Evolutionary conservation across 1,140 invertebrate species (phyloP), one percentile per base, ranked within the genome.

Genomic region (Zaprionus tsacasi): DNA sequence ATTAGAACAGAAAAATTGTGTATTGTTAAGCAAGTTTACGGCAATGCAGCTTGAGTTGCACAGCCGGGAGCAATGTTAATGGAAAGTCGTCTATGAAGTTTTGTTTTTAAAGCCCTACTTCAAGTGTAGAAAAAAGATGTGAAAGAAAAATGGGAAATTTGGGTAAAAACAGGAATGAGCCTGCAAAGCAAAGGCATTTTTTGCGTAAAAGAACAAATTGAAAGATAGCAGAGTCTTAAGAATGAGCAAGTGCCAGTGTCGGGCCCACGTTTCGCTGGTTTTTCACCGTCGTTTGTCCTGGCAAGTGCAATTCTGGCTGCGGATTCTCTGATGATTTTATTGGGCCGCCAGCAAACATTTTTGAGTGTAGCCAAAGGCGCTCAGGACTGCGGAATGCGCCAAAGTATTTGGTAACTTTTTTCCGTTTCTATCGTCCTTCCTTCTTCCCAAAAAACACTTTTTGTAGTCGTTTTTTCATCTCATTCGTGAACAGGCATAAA

Each of bases 291-390:
- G 66, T 52, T 63, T 63, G 36, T 59, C 54, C 66, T 70, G 54
- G 59, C 72, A 75, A 70, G 50, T 72, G 63, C 63, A 76, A 67
- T 66, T 76, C 61, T 43, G 69, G 67, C 67, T 86, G 74, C 83
- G 85, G 83, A 87, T 87, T 87, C 87, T 78, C 85, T 88, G 83
- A 87, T 87, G 83, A 87, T 87, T 87, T 87, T 87, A 88, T 87
- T 87, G 83, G 83, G 83, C 83, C 78, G 70, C 80, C 77, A 87
- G 83, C 83, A 87, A 87, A 88, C 83, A 87, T 87, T 87, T 87
- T 87, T 87, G 83, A 87, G 83, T 87, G 83, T 88, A 89, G 83
- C 83, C 83, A 83, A 66, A 73, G 86, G 83, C 83, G 71, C 64
- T 50, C 74, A 72, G 65, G 80, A 87, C 83, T 87, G 78, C 80